These are phyloP conservation scores for Brachymystax lenok DNA, from an alignment of 2,797 vertebrate genomes.

Conservation along the genomic window DNA sequence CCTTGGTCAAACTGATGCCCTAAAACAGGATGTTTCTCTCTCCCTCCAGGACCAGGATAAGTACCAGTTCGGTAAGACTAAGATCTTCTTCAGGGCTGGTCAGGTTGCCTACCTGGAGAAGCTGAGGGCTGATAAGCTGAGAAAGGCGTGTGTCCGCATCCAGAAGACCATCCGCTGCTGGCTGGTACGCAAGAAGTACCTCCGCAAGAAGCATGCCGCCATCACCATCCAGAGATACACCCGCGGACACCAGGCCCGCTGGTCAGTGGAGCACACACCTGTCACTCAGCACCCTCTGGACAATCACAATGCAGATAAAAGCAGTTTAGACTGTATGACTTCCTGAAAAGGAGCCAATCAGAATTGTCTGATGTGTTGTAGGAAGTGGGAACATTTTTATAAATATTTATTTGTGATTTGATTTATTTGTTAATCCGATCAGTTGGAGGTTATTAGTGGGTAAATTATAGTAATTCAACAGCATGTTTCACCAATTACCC, in stretches of 20 bases:
- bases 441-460: not conserved
- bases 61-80: constrained; percentile 99
- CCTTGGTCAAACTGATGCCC: not conserved
- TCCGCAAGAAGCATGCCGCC: constrained; percentile 87
- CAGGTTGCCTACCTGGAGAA: constrained; percentile 98
- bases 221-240: constrained; percentile 91
- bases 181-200: constrained; percentile 92
- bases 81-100: constrained; percentile 98
- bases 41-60: constrained; percentile 90
- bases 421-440: not conserved
- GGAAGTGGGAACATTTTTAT: not conserved
- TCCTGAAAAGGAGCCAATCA: not conserved
- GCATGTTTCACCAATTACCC: not conserved
- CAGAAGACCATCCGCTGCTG: constrained; percentile 98
- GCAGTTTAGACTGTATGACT: not conserved
- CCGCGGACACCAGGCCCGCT: constrained; percentile 94
- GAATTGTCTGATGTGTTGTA: not conserved
- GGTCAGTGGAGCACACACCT: constrained; percentile 73
- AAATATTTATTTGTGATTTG: not conserved
- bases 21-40: not conserved
- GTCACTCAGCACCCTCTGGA: not conserved
- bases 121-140: constrained; percentile 92
- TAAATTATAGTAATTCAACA: not conserved
- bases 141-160: constrained; percentile 94
- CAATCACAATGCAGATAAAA: not conserved